Evolutionary conservation across 2,113 vertebrate genomes (phyloP).

Genomic region (Pleuronectes platessa): DNA sequence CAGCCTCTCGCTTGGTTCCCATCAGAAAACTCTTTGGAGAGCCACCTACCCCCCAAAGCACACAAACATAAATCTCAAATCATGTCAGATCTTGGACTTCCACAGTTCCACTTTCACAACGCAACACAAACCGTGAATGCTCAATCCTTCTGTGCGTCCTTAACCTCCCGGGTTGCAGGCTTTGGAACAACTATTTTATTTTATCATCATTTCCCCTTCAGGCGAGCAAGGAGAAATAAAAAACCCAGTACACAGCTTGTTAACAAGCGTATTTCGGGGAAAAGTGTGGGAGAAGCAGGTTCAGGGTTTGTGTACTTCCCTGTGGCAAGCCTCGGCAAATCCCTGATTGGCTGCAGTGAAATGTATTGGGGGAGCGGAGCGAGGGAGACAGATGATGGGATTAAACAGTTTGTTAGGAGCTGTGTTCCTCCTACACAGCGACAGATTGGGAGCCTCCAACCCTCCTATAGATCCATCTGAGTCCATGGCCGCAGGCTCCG

Average conservation of each 20-base stretch:
- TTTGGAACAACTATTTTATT: not conserved
- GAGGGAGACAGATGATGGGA: slow-evolving; percentile 45
- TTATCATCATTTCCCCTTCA: slow-evolving; percentile 8
- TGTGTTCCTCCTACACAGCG: slow-evolving; percentile 61
- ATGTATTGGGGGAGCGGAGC: slow-evolving; percentile 17
- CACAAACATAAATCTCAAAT: slow-evolving; percentile 21
- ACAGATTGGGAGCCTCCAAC: slow-evolving; percentile 53
- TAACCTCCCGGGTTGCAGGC: not conserved
- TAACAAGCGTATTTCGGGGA: slow-evolving; percentile 35
- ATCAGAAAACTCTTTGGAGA: slow-evolving; percentile 32
- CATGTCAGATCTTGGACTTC: slow-evolving; percentile 1
- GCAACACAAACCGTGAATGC: not conserved
- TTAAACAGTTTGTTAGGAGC: slow-evolving; percentile 62
- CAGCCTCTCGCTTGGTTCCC: slow-evolving; percentile 30
- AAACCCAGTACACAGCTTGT: not conserved
- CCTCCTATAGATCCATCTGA: slow-evolving; percentile 35
- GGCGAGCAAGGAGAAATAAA: not conserved
- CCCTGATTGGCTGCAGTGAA: slow-evolving; percentile 50
- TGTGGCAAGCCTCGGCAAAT: slow-evolving; percentile 22
- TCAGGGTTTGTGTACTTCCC: slow-evolving; percentile 34
- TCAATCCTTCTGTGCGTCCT: not conserved
- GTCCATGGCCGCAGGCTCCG: slow-evolving; percentile 41
- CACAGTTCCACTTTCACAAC: not conserved
- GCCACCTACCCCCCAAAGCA: slow-evolving; percentile 21
- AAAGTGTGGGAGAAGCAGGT: slow-evolving; percentile 39